A percentile compares a stretch with the other conserved stretches of the same genome.
Conservation (phyloP, 2,888 invertebrate genomes). For the Oxytorus armatus region DNA sequence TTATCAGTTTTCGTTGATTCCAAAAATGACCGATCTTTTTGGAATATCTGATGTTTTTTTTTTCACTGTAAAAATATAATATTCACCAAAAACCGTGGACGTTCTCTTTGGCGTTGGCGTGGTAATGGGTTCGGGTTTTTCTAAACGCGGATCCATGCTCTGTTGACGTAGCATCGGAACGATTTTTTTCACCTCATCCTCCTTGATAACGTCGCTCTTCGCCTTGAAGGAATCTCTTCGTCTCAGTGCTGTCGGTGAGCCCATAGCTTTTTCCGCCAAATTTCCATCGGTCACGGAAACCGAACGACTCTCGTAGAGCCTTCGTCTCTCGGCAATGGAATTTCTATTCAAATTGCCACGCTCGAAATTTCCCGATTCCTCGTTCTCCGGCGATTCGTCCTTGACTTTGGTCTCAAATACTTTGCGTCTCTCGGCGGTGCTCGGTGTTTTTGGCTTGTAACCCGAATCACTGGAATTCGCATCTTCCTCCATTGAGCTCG, state of each 20-base stretch:
- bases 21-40: too few species aligned
- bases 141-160: constrained; percentile 84
- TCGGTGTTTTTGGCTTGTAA: constrained; percentile 90
- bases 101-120: constrained; percentile 91
- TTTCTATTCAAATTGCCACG: constrained; percentile 88
- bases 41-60: too few species aligned
- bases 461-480: constrained; percentile 88
- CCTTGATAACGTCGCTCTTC: constrained; percentile 87
- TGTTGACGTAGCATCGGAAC: constrained; percentile 85
- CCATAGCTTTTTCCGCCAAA: constrained; percentile 85
- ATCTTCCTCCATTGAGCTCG: constrained; percentile 87
- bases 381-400: constrained; percentile 86
- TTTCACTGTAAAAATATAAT: constrained; percentile 19
- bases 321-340: constrained; percentile 92
- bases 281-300: constrained; percentile 89
- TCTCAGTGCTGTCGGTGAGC: constrained; percentile 90
- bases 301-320: constrained; percentile 91
- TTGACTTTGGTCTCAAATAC: constrained; percentile 87
- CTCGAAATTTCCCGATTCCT: constrained; percentile 86
- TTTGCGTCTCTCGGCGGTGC: constrained; percentile 92
- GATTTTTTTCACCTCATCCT: constrained; percentile 83
- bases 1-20: too few species aligned
- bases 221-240: constrained; percentile 90
- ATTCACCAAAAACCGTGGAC: constrained; percentile 92
- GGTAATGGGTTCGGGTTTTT: constrained; percentile 83